Evolutionary conservation across 2,113 vertebrate genomes (phyloP).

Genomic region (Chauna torquata): DNA sequence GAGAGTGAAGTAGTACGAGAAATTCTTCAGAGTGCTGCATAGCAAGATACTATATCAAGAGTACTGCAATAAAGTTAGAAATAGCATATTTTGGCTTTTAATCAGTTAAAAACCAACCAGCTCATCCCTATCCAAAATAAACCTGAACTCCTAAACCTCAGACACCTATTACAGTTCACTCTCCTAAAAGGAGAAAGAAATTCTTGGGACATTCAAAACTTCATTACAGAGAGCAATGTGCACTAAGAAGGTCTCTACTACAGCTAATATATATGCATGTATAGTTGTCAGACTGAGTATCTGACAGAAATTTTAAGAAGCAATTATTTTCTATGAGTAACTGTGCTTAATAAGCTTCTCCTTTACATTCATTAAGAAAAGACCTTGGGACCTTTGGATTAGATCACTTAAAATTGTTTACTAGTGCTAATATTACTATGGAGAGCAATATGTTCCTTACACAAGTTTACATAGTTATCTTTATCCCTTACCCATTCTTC

Average conservation of each 20-base stretch:
- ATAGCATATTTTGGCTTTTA: background rate
- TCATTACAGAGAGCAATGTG: background rate
- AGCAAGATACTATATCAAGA: background rate
- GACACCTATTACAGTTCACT: background rate
- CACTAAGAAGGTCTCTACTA: background rate
- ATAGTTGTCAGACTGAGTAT: background rate
- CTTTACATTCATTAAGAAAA: background rate
- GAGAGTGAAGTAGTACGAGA: background rate
- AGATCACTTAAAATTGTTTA: background rate
- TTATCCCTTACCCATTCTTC: background rate
- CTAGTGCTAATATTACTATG: background rate
- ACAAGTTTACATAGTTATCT: background rate
- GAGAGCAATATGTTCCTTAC: background rate
- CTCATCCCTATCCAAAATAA: background rate
- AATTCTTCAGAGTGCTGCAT: background rate
- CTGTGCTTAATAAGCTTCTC: background rate
- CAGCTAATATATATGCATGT: background rate
- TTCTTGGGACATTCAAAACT: background rate
- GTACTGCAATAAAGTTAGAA: background rate
- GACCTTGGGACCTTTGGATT: background rate
- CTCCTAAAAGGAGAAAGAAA: background rate
- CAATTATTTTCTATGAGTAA: background rate
- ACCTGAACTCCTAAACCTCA: background rate
- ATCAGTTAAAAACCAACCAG: background rate
- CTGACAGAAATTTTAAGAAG: background rate